Base-by-base conservation (phyloP, 2,797 vertebrate genomes). In the Epinephelus awoara region DNA sequence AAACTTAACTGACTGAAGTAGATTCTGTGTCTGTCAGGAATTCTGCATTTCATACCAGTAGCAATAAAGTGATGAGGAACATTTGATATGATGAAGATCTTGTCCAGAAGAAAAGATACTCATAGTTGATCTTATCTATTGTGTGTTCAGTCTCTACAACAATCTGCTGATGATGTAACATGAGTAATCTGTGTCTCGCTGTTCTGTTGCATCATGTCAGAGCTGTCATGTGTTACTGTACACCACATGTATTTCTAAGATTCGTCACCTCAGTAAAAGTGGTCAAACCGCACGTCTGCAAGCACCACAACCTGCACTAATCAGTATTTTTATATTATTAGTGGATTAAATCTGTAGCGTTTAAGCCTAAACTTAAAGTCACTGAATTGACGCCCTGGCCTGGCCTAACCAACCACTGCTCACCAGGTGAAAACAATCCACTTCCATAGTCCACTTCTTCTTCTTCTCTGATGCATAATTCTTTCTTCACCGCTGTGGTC, bases 141-240 rank as follows among this genome's bases (percentile, higher is more conserved):
- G 7, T 58, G 17, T 46, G 10, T 18, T 51, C 10, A 38, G 52
- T 1, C 19, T 67, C 52, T 62, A 46, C 66, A 58, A n/a, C 49
- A 34, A 61, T 40, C 21, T 62, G 21, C 40, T 50, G 51, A n/a
- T 79, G 34, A 74, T 27, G 70, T 52, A 40, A 67, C 23, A n/a
- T 42, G 2, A 27, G n/a, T 27, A 4, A 46, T 67, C 25, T 69
- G 14, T 59, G 27, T 58, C n/a, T 29, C 6, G 2, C n/a, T 34
- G n/a, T n/a, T 44, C 5, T 29, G 61, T 38, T 44, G 47, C 13
- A 40, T 59, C 5, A 52, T 56, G 17, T 29, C 1, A 49, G 4
- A 38, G 9, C 8, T 38, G 9, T 67, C 38, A 51, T 64, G 21
- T 58, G 61, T 47, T 14, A 68, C 40, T 11, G 23, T 56, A 68